Evolutionary conservation across 2,797 vertebrate species (phyloP).

Genomic region (Malurus leucopterus): DNA sequence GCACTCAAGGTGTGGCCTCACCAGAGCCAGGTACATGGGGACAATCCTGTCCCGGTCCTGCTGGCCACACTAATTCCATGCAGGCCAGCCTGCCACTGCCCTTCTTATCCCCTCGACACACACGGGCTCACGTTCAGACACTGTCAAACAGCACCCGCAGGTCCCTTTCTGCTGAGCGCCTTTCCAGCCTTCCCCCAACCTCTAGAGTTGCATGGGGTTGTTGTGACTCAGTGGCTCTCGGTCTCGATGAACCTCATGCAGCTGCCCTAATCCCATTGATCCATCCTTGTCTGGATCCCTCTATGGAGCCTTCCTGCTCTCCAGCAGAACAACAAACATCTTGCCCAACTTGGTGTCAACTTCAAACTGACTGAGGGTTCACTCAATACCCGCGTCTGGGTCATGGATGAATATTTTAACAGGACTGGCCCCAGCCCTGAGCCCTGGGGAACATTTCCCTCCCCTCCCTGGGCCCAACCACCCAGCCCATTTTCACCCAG

Average conservation of each 20-base stretch:
- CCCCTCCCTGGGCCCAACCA: neutral
- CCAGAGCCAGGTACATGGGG: neutral
- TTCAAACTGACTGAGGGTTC: neutral
- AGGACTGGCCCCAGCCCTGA: neutral
- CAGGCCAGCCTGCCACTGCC: neutral
- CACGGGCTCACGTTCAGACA: neutral
- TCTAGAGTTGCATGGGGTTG: neutral
- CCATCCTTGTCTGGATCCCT: neutral
- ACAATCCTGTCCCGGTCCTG: rapidly evolving
- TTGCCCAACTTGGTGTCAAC: neutral
- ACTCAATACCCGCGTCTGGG: rapidly evolving
- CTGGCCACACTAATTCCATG: neutral
- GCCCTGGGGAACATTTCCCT: neutral
- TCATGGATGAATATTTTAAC: neutral
- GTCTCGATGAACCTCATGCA: neutral
- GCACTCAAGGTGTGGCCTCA: neutral
- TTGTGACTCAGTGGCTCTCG: neutral
- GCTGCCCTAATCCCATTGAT: neutral
- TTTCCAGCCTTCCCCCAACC: neutral
- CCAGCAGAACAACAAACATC: neutral
- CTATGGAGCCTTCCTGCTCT: no score
- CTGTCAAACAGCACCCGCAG: neutral
- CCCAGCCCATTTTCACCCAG: neutral
- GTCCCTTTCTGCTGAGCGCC: neutral
- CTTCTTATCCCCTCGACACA: neutral